Evolutionary conservation across 2,797 vertebrate species (phyloP), one percentile per base, ranked within the genome.

Genomic region (Macroramphosus scolopax): DNA sequence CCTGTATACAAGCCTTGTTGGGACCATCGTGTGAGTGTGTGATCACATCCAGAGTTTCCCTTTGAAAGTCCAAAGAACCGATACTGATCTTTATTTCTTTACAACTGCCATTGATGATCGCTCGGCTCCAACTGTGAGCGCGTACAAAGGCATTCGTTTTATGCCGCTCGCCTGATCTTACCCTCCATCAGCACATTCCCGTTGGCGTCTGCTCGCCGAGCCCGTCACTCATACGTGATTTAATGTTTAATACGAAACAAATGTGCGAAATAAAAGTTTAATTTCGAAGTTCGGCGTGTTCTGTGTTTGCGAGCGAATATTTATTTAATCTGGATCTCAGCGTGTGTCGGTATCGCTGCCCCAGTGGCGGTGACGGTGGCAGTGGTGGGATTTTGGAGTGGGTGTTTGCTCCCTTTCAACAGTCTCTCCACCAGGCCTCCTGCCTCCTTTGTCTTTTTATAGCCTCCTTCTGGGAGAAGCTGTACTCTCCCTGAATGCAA

Each of bases 391-490:
- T 84, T 84, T 72, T 75, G 54, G 73, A 88, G 88, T 87, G 85
- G 85, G 89, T 89, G 88, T 90, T 87, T 78, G 72, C 80, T 86
- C 84, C 82, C 75, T 86, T 89, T 88, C 87, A 87, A 81, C 84
- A 87, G 84, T 86, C 81, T 85, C 85, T 89, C 84, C 75, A 82
- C 88, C 85, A 87, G 86, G 90, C 85, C 87, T 89, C 80, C 82
- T 88, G 85, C 86, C 88, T 89, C 86, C 84, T 89, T 89, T 89
- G 87, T 90, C 88, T 90, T 90, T 90, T 90, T 91, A 90, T 90
- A 91, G 88, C 86, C 76, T 88, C 84, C 80, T 86, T 89, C 84
- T 77, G 83, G 81, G 87, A 88, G 84, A 85, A 62, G 57, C 80
- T 81, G 66, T 72, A 51, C 84, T 85, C 87, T 87, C 84, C 77